Evolutionary conservation across 1,140 invertebrate species (phyloP).

Genomic region (Acarapis woodi): DNA sequence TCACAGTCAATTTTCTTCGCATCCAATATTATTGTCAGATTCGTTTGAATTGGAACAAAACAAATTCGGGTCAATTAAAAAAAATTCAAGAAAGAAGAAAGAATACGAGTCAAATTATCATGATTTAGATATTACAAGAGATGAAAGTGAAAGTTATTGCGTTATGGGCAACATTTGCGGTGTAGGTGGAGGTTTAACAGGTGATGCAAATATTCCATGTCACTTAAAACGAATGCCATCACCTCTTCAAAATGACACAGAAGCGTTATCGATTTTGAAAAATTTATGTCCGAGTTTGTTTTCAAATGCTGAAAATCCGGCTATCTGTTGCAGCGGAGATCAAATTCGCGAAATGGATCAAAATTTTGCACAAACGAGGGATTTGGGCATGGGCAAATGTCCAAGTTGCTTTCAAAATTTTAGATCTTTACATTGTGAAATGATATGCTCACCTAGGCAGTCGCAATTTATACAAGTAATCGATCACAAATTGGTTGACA

Average conservation of each 20-base stretch:
- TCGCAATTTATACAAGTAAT: conserved; percentile 9
- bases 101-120: too few species aligned
- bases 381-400: conserved; percentile 17
- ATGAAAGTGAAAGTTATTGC: too few species aligned
- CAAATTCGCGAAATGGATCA: conserved; percentile 3
- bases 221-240: background rate
- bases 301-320: background rate
- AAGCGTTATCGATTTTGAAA: conserved; percentile 2
- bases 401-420: conserved; percentile 13
- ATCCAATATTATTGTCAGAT: too few species aligned
- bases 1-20: too few species aligned
- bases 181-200: too few species aligned
- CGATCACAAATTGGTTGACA: conserved; percentile 12
- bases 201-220: too few species aligned
- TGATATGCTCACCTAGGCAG: conserved; percentile 12
- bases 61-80: too few species aligned
- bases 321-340: conserved; percentile 7
- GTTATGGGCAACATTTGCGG: too few species aligned
- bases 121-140: too few species aligned
- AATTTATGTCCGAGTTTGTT: conserved; percentile 8
- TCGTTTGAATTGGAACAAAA: too few species aligned
- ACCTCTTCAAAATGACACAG: background rate
- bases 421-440: conserved; percentile 11
- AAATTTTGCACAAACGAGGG: conserved; percentile 1
- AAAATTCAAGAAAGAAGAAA: too few species aligned